Base-by-base conservation (phyloP, 1,140 invertebrate species). In the Drosophila tropicalis region DNA sequence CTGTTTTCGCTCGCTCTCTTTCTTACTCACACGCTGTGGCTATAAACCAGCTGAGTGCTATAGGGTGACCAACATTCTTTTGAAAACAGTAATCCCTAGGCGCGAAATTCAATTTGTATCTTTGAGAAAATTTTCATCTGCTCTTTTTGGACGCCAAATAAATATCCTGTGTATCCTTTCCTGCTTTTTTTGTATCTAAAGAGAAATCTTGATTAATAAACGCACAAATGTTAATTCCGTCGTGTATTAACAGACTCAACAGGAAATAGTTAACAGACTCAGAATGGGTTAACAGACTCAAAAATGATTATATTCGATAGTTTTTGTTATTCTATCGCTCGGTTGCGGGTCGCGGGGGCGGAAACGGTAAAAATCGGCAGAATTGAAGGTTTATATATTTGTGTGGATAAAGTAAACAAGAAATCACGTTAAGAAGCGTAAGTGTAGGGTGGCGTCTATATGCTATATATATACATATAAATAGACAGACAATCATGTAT, bases 381-480 rank as follows among this genome's bases (percentile, higher is more conserved):
- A 47, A 47, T 47, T 47, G 44, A 51, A 51, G 17, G 19, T 51
- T 51, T 51, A 51, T 51, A 51, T 51, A 51, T 51, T 51, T 51
- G 44, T 51, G 44, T 51, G 44, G 19, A 51, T 47, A 47, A 51
- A 51, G 44, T 51, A 51, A 51, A 51, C 44, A 51, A 51, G 44
- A 51, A 51, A 22, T 51, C 44, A 22, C 44, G 44, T 51, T 51
- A 51, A 51, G 17, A 51, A 22, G 44, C 44, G 44, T 51, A 51
- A 51, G 44, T 51, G 44, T 22, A 22, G 44, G 44, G 44, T 22
- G 44, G 17, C 19, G 17, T 51, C 44, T 19, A 22, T 19, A 51
- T 51, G 15, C 44, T 9, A 12, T 10, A 51, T 51, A 47, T 19
- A 9, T 51, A 7, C 17, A 51, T 15, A 10, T 36, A 47, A 29